These are phyloP conservation scores for Spea bombifrons DNA, from an alignment of 2,113 vertebrate genomes.

Conservation along the genomic window DNA sequence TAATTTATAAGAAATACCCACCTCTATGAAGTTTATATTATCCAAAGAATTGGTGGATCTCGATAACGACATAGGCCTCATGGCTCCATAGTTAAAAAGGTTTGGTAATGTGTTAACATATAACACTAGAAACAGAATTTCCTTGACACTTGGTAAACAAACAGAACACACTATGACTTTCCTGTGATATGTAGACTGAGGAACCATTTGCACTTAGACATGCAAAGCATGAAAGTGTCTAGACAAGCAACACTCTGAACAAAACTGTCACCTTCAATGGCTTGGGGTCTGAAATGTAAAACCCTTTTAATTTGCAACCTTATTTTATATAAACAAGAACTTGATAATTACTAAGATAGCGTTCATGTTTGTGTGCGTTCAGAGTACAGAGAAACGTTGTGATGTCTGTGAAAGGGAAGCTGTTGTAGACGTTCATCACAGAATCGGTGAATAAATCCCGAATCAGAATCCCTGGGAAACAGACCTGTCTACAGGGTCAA, in stretches of 20 bases:
- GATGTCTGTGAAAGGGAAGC: too few species aligned
- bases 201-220: neutral
- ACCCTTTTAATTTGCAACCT: constrained; percentile 57
- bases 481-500: too few species aligned
- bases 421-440: too few species aligned
- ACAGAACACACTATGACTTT: neutral
- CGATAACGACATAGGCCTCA: too few species aligned
- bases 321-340: constrained; percentile 64
- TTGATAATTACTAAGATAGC: constrained; percentile 67
- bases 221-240: neutral
- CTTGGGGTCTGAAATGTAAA: constrained; percentile 52
- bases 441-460: too few species aligned
- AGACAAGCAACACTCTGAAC: constrained; percentile 1
- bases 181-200: neutral
- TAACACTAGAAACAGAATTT: neutral
- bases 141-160: neutral
- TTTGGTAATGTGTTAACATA: too few species aligned
- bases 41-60: too few species aligned
- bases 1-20: too few species aligned
- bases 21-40: too few species aligned
- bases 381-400: constrained; percentile 53
- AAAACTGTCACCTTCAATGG: constrained; percentile 50
- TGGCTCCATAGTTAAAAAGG: too few species aligned
- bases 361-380: constrained; percentile 71
- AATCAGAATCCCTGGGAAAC: too few species aligned